These are phyloP conservation scores for Chrysomallon squamiferum DNA, from an alignment of 1,140 invertebrate species.

Conservation along the genomic window DNA sequence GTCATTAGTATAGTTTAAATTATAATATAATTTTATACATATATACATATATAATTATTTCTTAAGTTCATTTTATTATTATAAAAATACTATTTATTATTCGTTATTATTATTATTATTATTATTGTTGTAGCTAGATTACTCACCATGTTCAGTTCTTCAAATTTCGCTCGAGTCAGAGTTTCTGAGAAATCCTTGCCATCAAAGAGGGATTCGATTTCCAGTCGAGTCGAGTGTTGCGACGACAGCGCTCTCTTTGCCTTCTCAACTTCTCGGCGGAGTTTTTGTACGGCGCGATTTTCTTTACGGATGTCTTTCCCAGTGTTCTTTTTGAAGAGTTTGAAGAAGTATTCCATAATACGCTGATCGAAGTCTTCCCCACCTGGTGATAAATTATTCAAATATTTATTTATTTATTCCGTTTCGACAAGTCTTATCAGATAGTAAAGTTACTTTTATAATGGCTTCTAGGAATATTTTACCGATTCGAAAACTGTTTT, in stretches of 20 bases:
- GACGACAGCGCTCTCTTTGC: conserved; percentile 95
- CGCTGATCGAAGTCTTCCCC: conserved; percentile 99
- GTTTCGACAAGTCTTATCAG: no score
- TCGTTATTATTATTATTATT: no score
- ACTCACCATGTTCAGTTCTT: conserved; percentile 92
- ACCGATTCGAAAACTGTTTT: no score
- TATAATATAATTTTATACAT: no score
- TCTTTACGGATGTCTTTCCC: conserved; percentile 96
- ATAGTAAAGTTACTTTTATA: background rate
- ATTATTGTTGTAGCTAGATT: no score
- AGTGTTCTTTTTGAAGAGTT: conserved; percentile 98
- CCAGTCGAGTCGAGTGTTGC: conserved; percentile 94
- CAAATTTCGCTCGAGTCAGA: conserved; percentile 97
- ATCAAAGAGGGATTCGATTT: conserved; percentile 98
- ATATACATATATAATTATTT: no score
- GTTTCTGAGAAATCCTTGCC: conserved; percentile 98
- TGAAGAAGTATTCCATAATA: conserved; percentile 98
- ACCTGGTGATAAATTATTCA: conserved; percentile 63
- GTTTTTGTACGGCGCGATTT: conserved; percentile 91
- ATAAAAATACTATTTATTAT: no score
- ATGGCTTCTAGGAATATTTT: background rate
- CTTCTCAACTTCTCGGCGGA: conserved; percentile 96
- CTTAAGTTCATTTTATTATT: no score
- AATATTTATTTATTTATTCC: background rate
- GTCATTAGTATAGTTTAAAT: no score